These are phyloP conservation scores for Zoanthus sansibaricus DNA, from an alignment of 92 coral and sea anemone genomes.

Conservation along the genomic window DNA sequence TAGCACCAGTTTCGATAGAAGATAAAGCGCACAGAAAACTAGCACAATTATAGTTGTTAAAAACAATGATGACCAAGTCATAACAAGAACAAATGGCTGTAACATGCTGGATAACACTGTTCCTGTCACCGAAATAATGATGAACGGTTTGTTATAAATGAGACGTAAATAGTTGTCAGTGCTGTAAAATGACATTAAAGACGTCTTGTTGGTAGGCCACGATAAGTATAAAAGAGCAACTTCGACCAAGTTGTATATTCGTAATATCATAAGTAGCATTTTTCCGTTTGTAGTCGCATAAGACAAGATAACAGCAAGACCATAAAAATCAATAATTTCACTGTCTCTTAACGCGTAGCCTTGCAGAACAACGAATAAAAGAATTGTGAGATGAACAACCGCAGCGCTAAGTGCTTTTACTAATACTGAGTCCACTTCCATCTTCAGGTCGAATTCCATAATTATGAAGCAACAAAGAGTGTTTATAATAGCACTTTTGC, in stretches of 20 bases:
- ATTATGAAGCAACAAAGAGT: slow-evolving; percentile 16
- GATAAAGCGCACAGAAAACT: neutral
- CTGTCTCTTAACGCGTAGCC: slow-evolving; percentile 16
- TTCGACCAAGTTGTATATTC: slow-evolving; percentile 20
- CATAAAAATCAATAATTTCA: slow-evolving; percentile 8
- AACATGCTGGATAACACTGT: neutral
- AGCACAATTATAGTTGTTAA: neutral
- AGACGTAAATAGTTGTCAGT: slow-evolving; percentile 9
- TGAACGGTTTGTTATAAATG: neutral
- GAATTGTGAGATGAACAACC: slow-evolving; percentile 10
- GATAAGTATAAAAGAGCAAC: neutral
- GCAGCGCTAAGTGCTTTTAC: slow-evolving; percentile 1
- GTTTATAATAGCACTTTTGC: slow-evolving; percentile 29
- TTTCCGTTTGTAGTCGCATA: slow-evolving; percentile 14
- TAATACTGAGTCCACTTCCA: slow-evolving; percentile 12
- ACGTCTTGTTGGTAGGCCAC: slow-evolving; percentile 9
- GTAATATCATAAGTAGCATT: slow-evolving; percentile 12
- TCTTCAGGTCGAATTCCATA: slow-evolving; percentile 29
- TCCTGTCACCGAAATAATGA: slow-evolving; percentile 2
- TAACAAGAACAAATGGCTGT: neutral
- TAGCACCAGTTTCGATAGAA: slow-evolving; percentile 1
- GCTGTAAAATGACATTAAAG: neutral
- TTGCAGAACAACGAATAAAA: slow-evolving; percentile 12
- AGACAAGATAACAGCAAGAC: slow-evolving; percentile 23
- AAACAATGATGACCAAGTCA: neutral